phyloP scores from a whole-genome alignment of 2,888 invertebrate species.

The Gortyna flavago region DNA sequence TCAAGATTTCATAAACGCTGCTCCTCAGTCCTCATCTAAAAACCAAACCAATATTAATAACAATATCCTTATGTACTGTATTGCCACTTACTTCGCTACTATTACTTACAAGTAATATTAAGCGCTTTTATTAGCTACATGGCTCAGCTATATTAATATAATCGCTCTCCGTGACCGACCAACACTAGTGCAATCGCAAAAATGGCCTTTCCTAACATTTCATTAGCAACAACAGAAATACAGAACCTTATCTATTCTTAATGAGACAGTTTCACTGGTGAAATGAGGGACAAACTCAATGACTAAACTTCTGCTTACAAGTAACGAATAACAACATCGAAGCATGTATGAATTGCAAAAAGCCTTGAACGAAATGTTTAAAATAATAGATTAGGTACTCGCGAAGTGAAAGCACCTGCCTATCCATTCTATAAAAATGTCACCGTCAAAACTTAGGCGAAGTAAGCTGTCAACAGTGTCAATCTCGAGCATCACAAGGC shows the following conservation, averaged over 20 bases:
- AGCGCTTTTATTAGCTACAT: constrained; percentile 40
- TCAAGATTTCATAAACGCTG: constrained; percentile 1
- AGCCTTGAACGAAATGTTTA: no score
- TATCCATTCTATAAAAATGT: no score
- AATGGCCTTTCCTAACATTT: constrained; percentile 35
- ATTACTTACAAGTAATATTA: constrained; percentile 28
- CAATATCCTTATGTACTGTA: neutral
- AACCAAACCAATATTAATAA: constrained; percentile 22
- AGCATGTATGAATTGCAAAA: neutral
- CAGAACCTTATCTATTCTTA: constrained; percentile 21
- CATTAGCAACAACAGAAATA: constrained; percentile 21
- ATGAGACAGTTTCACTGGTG: neutral
- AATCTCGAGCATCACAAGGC: no score
- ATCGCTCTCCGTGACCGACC: constrained; percentile 25
- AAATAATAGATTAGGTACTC: no score
- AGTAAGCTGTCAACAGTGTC: no score
- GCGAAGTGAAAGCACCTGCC: no score
- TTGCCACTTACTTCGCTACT: neutral
- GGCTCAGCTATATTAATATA: constrained; percentile 45
- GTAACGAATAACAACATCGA: neutral
- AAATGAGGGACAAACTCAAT: neutral
- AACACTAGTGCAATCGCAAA: constrained; percentile 25
- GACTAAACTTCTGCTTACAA: neutral
- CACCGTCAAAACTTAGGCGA: no score
- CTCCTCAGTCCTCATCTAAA: neutral